These are phyloP conservation scores for Drosophila kohkoa DNA, from an alignment of 1,140 invertebrate species.

Conservation along the genomic window DNA sequence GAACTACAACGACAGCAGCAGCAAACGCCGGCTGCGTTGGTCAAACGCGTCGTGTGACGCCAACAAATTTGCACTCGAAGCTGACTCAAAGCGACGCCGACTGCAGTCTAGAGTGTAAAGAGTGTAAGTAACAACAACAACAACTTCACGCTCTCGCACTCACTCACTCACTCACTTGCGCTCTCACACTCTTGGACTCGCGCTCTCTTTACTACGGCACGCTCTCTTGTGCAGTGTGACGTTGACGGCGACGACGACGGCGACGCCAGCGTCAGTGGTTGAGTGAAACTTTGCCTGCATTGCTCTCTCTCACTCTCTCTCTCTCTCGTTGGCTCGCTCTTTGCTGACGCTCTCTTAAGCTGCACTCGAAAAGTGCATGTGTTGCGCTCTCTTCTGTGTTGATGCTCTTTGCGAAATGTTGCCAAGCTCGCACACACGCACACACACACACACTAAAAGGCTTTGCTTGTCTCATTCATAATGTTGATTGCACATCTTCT, in stretches of 20 bases:
- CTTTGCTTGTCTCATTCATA: slow-evolving; percentile 55
- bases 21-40: slow-evolving; percentile 44
- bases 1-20: not conserved
- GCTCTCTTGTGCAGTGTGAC: too few relatives aligned
- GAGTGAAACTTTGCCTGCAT: slow-evolving; percentile 43
- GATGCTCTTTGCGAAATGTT: slow-evolving; percentile 32
- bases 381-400: slow-evolving; percentile 33
- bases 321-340: slow-evolving; percentile 10
- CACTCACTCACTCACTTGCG: too few relatives aligned
- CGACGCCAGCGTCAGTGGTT: slow-evolving; percentile 31
- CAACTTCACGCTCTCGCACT: slow-evolving; percentile 4
- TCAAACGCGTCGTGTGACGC: slow-evolving; percentile 21
- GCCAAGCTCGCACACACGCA: slow-evolving; percentile 28
- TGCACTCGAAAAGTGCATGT: slow-evolving; percentile 18
- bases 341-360: slow-evolving; percentile 27
- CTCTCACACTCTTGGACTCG: too few relatives aligned
- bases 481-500: slow-evolving; percentile 35
- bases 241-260: slow-evolving; percentile 15
- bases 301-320: not conserved
- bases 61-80: slow-evolving; percentile 48
- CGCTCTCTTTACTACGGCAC: too few relatives aligned
- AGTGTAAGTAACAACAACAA: too few relatives aligned
- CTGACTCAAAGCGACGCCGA: slow-evolving; percentile 27
- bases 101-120: too few relatives aligned
- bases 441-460: slow-evolving; percentile 27